Evolutionary conservation across 2,888 invertebrate species (phyloP).

Genomic region (Drosophila robusta): DNA sequence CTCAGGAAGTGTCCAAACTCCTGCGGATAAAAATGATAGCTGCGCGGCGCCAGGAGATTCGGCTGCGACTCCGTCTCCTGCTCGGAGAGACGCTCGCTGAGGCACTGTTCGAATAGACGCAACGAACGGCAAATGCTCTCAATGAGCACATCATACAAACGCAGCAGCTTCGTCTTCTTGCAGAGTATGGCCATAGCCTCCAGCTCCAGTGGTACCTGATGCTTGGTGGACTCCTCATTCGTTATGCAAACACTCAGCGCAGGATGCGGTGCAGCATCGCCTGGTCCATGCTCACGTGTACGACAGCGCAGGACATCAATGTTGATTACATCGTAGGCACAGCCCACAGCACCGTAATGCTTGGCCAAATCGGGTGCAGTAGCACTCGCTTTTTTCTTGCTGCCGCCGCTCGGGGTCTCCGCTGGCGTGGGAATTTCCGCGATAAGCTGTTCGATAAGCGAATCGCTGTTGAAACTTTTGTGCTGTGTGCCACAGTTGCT

Average conservation of each 20-base stretch:
- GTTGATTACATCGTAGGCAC: slow-evolving; percentile 82
- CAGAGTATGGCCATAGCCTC: slow-evolving; percentile 91
- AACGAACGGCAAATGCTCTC: slow-evolving; percentile 91
- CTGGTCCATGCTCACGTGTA: slow-evolving; percentile 73
- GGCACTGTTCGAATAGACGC: slow-evolving; percentile 88
- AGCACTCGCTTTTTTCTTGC: slow-evolving; percentile 29
- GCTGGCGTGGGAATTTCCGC: slow-evolving; percentile 57
- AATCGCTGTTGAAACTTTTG: slow-evolving; percentile 63
- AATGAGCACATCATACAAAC: slow-evolving; percentile 90
- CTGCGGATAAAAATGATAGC: slow-evolving; percentile 89
- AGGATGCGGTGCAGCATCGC: slow-evolving; percentile 55
- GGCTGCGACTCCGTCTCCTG: slow-evolving; percentile 41
- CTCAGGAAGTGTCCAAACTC: slow-evolving; percentile 92
- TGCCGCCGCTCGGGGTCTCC: slow-evolving; percentile 33
- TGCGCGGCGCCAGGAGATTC: slow-evolving; percentile 82
- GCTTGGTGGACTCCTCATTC: slow-evolving; percentile 73
- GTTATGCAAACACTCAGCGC: slow-evolving; percentile 74
- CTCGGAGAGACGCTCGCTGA: slow-evolving; percentile 86
- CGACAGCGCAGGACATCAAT: slow-evolving; percentile 83
- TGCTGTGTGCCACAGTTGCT: slow-evolving; percentile 84
- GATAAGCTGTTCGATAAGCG: slow-evolving; percentile 72
- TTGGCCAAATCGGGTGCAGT: slow-evolving; percentile 23
- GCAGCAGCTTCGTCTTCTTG: slow-evolving; percentile 87
- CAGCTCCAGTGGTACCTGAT: slow-evolving; percentile 87
- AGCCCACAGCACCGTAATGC: slow-evolving; percentile 67